These are phyloP conservation scores for Iphiclides podalirius DNA, from an alignment of 2,888 invertebrate genomes.

Conservation along the genomic window DNA sequence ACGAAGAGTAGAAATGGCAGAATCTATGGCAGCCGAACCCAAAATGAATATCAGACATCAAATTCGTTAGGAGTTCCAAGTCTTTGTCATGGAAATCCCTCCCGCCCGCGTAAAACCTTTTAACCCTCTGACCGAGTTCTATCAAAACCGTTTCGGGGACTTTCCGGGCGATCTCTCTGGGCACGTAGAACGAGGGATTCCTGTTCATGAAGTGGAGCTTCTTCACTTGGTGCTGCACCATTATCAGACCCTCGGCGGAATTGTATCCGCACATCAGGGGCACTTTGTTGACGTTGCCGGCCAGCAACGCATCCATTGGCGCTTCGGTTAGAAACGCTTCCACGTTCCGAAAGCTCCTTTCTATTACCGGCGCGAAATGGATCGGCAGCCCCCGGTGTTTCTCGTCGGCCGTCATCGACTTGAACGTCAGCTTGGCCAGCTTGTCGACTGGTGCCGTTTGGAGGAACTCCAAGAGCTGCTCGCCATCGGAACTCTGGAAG, in stretches of 20 bases:
- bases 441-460: conserved; percentile 32
- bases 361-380: conserved; percentile 44
- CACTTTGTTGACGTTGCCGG: conserved; percentile 34
- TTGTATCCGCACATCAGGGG: conserved; percentile 44
- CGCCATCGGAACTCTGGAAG: conserved; percentile 30
- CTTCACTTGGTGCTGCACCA: conserved; percentile 28
- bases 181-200: conserved; percentile 35
- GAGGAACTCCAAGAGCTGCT: conserved; percentile 35
- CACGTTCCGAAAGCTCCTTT: conserved; percentile 37
- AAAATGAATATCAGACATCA: conserved; percentile 33
- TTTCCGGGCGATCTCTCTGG: conserved; percentile 34
- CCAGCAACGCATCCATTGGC: conserved; percentile 35
- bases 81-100: conserved; percentile 31
- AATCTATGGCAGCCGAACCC: conserved; percentile 34
- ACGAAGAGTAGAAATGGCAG: conserved; percentile 28
- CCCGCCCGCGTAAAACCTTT: conserved; percentile 36
- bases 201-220: conserved; percentile 37
- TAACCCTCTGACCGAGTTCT: conserved; percentile 34
- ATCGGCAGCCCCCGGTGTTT: conserved; percentile 37
- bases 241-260: conserved; percentile 40
- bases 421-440: conserved; percentile 34
- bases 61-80: conserved; percentile 21
- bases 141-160: conserved; percentile 26
- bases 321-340: conserved; percentile 40
- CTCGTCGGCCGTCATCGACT: conserved; percentile 37